These are phyloP conservation scores for Mechanitis messenoides DNA, from an alignment of 2,888 invertebrate species.

Conservation along the genomic window DNA sequence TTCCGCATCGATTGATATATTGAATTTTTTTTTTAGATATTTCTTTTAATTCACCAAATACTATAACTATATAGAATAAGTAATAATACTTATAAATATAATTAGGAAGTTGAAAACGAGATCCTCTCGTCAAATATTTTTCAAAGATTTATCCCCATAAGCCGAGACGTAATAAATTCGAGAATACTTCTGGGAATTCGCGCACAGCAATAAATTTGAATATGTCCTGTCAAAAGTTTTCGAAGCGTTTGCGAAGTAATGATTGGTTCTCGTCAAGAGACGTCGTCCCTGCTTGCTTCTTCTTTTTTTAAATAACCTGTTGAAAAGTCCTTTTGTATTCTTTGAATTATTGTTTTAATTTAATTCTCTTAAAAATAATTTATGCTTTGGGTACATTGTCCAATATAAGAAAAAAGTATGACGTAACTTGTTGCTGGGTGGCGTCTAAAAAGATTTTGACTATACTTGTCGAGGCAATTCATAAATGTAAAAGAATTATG, in stretches of 20 bases:
- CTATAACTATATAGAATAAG: too few relatives aligned
- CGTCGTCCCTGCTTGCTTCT: slow-evolving; percentile 31
- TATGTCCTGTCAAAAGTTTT: slow-evolving; percentile 37
- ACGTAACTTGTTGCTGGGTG: too few relatives aligned
- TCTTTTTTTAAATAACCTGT: slow-evolving; percentile 2
- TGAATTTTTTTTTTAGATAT: too few relatives aligned
- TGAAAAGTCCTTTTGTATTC: neutral
- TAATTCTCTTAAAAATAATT: slow-evolving; percentile 1
- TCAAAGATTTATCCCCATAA: slow-evolving; percentile 32
- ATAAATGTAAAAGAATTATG: too few relatives aligned
- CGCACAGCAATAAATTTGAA: slow-evolving; percentile 27
- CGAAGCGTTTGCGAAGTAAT: slow-evolving; percentile 52
- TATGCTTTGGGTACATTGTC: neutral
- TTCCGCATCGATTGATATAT: too few relatives aligned
- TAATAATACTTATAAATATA: slow-evolving; percentile 1
- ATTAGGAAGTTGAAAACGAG: slow-evolving; percentile 25
- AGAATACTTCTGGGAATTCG: slow-evolving; percentile 38
- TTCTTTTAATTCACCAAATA: too few relatives aligned
- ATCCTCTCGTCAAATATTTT: slow-evolving; percentile 34
- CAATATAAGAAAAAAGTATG: too few relatives aligned
- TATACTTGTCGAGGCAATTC: too few relatives aligned
- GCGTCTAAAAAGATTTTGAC: too few relatives aligned
- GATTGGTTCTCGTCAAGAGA: slow-evolving; percentile 55
- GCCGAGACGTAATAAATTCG: slow-evolving; percentile 35
- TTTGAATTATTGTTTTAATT: neutral